Percentiles rank a stretch among this genome's conserved stretches.
These are phyloP conservation scores for Aphelenchoides fujianensis DNA, from an alignment of 1,140 invertebrate genomes.

Conservation along the genomic window DNA sequence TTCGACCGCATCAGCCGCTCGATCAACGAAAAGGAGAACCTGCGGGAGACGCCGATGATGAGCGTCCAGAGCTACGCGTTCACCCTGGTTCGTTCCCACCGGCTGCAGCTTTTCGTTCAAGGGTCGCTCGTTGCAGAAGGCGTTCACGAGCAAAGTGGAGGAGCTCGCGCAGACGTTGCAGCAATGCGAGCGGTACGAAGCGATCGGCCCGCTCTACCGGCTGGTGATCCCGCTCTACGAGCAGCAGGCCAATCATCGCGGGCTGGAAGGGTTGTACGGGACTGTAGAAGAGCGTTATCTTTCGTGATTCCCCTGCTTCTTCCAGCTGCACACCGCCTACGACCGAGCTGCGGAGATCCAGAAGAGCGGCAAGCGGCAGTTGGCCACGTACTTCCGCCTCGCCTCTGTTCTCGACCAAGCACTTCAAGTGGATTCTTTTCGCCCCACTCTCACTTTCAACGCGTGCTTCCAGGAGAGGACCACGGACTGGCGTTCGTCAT, in stretches of 20 bases:
- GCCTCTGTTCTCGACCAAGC: conserved; percentile 76
- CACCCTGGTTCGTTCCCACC: background rate
- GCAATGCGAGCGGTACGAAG: conserved; percentile 83
- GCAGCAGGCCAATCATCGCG: conserved; percentile 66
- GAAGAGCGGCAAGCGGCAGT: conserved; percentile 76
- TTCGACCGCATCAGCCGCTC: conserved; percentile 44
- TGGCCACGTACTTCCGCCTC: conserved; percentile 84
- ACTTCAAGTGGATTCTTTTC: too few relatives aligned
- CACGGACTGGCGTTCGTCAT: conserved; percentile 86
- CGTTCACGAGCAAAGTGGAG: conserved; percentile 78
- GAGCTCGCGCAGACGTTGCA: conserved; percentile 76
- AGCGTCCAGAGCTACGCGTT: too few relatives aligned
- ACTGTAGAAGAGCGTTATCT: too few relatives aligned
- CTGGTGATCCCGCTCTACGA: conserved; percentile 87
- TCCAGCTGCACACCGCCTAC: conserved; percentile 66
- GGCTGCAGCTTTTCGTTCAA: too few relatives aligned
- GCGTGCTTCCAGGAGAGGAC: conserved; percentile 75
- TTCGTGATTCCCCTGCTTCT: too few relatives aligned
- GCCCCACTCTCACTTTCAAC: too few relatives aligned
- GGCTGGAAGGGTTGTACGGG: conserved; percentile 70
- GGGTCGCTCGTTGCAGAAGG: conserved; percentile 64
- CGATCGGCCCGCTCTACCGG: conserved; percentile 81
- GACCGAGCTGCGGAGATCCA: conserved; percentile 81
- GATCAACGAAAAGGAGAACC: conserved; percentile 50
- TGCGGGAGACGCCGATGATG: too few relatives aligned